Base-by-base conservation (phyloP, 2,888 invertebrate species). In the Aphrophora alni region DNA sequence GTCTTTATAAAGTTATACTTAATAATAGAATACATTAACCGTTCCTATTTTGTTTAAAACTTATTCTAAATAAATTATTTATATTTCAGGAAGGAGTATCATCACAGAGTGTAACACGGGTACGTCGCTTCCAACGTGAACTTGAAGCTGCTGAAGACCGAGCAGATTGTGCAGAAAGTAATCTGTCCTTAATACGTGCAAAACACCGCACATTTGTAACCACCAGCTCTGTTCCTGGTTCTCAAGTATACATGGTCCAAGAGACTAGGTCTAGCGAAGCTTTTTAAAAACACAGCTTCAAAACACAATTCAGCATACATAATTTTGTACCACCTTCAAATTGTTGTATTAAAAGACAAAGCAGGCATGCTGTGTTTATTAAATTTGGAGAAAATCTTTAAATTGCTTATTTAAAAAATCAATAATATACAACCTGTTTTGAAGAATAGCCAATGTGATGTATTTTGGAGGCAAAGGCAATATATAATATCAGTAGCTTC, bases 191-290 rank as follows among this genome's bases (percentile, higher is more conserved):
- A 89, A 97, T 98, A 91, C 95, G 98, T 87, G 97, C 98, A 91
- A 98, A 98, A 92, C 98, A 98, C 92, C 97, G 98, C 91, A 96
- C 97, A 89, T 97, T 97, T 90, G 97, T 97, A 88, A 97, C 97
- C 91, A 96, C 97, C 89, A 95, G 95, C 89, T 93, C 95, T 86
- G 95, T 96, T 87, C 97, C 97, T 89, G 96, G 96, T 87, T 96
- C 96, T 88, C 95, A 95, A 90, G 95, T 96, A 87, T 96, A 96
- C 90, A 92, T 96, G 89, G 96, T 96, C 86, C 95, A 95, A 91
- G 96, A 96, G 90, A 93, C 94, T 89, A 94, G 91, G 87, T 88
- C 88, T 86, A 88, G 89, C 83, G 83, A 84, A 77, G 78, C 77
- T 27, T 82, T 82, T 75, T 84, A 84, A 73, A 21, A 69, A 14